phyloP scores from a whole-genome alignment of 2,888 invertebrate species.

The Patella ulyssiponensis region DNA sequence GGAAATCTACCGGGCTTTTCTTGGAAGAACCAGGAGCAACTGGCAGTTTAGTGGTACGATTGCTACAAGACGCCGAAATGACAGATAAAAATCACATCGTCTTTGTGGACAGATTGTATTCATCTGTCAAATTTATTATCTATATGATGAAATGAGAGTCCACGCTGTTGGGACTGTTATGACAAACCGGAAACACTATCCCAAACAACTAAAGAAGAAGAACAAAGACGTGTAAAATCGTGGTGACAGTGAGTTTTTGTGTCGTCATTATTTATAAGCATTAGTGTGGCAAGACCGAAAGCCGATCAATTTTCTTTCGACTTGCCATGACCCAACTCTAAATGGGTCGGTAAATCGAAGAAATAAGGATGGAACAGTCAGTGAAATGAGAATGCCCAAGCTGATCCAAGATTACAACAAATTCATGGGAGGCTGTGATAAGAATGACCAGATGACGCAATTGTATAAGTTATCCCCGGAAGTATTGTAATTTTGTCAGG shows the following conservation, averaged over 20 bases:
- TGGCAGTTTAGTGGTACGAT: constrained; percentile 29
- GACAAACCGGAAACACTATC: constrained; percentile 32
- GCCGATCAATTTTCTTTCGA: no score
- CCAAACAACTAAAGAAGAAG: constrained; percentile 20
- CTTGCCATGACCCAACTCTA: no score
- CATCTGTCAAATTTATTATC: constrained; percentile 20
- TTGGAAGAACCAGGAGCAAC: constrained; percentile 20
- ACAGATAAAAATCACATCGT: constrained; percentile 24
- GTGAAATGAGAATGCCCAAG: constrained; percentile 21
- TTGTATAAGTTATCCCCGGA: background rate
- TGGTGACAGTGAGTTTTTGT: constrained; percentile 19
- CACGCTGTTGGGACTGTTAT: constrained; percentile 30
- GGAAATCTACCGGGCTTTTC: background rate
- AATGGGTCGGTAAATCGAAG: no score
- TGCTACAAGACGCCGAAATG: constrained; percentile 11
- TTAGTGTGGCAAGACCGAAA: no score
- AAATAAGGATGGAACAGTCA: no score
- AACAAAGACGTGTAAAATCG: constrained; percentile 19
- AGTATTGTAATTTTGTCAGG: no score
- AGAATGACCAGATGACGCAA: constrained; percentile 33
- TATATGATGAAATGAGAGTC: constrained; percentile 13
- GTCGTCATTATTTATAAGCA: constrained; percentile 8
- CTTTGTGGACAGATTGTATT: constrained; percentile 23
- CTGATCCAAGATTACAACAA: constrained; percentile 31
- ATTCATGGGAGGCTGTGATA: constrained; percentile 36